Base-by-base conservation (phyloP, 1,140 invertebrate species). In the Pollicipes pollicipes region DNA sequence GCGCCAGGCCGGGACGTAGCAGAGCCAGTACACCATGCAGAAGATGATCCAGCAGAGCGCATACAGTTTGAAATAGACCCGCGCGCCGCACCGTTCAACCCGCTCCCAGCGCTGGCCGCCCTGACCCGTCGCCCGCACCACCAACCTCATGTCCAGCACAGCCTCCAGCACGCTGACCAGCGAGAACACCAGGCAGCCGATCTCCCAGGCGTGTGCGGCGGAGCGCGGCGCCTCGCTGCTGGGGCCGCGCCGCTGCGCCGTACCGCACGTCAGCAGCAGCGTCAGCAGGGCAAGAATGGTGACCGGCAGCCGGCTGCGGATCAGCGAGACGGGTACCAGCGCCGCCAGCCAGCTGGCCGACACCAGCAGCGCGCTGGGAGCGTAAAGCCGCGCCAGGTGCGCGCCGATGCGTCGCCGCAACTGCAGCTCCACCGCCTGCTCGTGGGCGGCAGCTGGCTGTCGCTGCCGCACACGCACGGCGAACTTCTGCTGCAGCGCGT, bases 101-200 rank as follows among this genome's bases (percentile, higher is more conserved):
- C 35, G 6, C 35, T 35, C 45, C 8, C 13, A 10, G 45, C 2
- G 13, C 2, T 10, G 6, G 45, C 24, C 45, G 45, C 45, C 45
- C 13, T 21, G 45, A 10, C 13, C 24, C 45, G 24, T 21, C 13
- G 45, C 45, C 13, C 45, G 45, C 45, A 58, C 45, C 45, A 58
- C 13, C 45, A 58, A 21, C 13, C 24, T 10, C 45, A 58, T 58
- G 45, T 58, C 45, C 45, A 58, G 45, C 45, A 58, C 45, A 21
- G 45, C 45, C 45, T 58, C 45, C 45, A 58, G 45, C 45, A 58
- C 45, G 45, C 45, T 58, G 45, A 58, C 45, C 45, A 58, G 45
- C 45, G 45, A 58, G 45, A 58, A 58, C 10, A 58, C 13, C 45
- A 58, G 45, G 45, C 45, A 58, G 17, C 45, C 45, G 6, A 21